Evolutionary conservation across 1,140 invertebrate genomes (phyloP).

Genomic region (Eubasilissa regina): DNA sequence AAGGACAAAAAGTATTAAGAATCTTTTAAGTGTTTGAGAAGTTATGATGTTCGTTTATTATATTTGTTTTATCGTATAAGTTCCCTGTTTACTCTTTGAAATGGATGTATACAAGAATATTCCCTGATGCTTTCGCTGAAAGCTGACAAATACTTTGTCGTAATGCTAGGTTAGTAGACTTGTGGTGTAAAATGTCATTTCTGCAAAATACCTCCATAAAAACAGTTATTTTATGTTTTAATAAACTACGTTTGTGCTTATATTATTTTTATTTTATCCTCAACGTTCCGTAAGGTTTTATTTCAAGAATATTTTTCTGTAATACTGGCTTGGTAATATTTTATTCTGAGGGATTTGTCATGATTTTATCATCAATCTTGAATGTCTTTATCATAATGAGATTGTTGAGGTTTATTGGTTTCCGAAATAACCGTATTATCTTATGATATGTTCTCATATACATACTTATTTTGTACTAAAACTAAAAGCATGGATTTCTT

Average conservation of each 20-base stretch:
- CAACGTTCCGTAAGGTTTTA: background rate
- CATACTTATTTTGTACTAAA: no score
- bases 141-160: conserved; percentile 44
- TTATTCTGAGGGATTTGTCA: conserved; percentile 2
- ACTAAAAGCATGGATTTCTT: no score
- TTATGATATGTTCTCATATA: no score
- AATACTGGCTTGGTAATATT: conserved; percentile 6
- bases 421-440: no score
- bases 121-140: conserved; percentile 18
- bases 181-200: conserved; percentile 50
- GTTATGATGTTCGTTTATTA: conserved; percentile 71
- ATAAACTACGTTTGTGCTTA: background rate
- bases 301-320: conserved; percentile 1
- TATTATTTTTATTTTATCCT: background rate
- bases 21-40: conserved; percentile 69
- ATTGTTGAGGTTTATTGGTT: no score
- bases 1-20: conserved; percentile 72
- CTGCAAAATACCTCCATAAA: conserved; percentile 21
- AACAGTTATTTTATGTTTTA: conserved; percentile 22
- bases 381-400: no score
- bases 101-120: conserved; percentile 9
- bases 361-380: background rate
- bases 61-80: conserved; percentile 27
- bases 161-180: conserved; percentile 55
- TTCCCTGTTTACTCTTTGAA: conserved; percentile 19